Conservation (phyloP, 2,888 invertebrate species). For the Hyles lineata region DNA sequence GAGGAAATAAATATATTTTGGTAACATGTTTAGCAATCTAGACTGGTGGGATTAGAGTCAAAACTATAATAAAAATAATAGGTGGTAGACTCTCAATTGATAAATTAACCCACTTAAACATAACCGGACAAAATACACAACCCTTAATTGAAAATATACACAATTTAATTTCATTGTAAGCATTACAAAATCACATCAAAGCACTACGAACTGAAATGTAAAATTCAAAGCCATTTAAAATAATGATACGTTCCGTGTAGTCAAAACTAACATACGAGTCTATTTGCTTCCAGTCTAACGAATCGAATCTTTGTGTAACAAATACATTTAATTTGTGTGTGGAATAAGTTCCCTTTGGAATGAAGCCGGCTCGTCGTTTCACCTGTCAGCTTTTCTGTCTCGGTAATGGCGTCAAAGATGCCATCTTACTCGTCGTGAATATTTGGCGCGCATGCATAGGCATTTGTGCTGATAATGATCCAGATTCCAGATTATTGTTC, state of each 20-base stretch:
- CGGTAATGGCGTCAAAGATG: slow-evolving; percentile 49
- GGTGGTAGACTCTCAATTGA: too few species aligned
- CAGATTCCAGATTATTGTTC: slow-evolving; percentile 9
- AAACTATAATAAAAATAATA: too few species aligned
- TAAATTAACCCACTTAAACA: too few species aligned
- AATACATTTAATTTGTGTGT: slow-evolving; percentile 39
- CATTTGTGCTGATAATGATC: slow-evolving; percentile 18
- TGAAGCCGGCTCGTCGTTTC: slow-evolving; percentile 51
- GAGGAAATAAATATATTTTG: too few species aligned
- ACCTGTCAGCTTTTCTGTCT: slow-evolving; percentile 53
- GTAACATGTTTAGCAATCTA: too few species aligned
- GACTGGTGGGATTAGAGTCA: too few species aligned
- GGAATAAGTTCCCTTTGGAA: slow-evolving; percentile 42
- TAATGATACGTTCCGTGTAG: slow-evolving; percentile 3
- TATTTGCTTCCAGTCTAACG: slow-evolving; percentile 63
- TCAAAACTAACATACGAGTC: not conserved
- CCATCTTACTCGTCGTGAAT: slow-evolving; percentile 54
- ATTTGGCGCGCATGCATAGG: slow-evolving; percentile 19
- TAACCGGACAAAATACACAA: too few species aligned
- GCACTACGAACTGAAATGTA: not conserved
- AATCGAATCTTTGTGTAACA: slow-evolving; percentile 56
- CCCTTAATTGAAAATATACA: too few species aligned
- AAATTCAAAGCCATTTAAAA: not conserved
- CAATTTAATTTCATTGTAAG: too few species aligned
- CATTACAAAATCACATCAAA: too few species aligned